Conservation (phyloP, 2,888 invertebrate genomes). For the Villa cingulata region DNA sequence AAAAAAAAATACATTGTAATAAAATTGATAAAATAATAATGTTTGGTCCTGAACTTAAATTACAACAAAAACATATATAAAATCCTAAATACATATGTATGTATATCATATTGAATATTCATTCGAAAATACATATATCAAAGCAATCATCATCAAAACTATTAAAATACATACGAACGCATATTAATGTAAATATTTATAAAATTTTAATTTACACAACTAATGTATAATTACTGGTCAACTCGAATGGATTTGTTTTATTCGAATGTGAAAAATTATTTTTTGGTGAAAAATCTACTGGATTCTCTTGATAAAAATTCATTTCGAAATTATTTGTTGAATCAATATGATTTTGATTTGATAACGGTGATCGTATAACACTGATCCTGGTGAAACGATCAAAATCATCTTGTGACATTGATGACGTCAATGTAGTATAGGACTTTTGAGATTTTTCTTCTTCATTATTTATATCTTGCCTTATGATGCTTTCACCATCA, state of each 20-base stretch:
- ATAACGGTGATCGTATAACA: slow-evolving; percentile 26
- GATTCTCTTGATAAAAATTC: slow-evolving; percentile 26
- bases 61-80: no score
- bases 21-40: no score
- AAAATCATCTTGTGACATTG: slow-evolving; percentile 24
- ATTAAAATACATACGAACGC: no score
- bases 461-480: not conserved
- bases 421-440: slow-evolving; percentile 23
- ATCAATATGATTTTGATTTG: slow-evolving; percentile 13
- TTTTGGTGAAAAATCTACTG: slow-evolving; percentile 35
- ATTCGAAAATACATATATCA: no score
- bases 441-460: slow-evolving; percentile 17
- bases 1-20: no score
- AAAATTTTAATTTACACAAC: slow-evolving; percentile 24
- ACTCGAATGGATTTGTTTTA: slow-evolving; percentile 33
- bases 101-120: no score
- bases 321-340: slow-evolving; percentile 15
- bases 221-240: slow-evolving; percentile 32
- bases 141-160: no score
- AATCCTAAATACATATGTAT: no score
- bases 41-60: no score
- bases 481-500: not conserved
- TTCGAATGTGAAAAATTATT: slow-evolving; percentile 34
- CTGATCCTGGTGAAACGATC: slow-evolving; percentile 29
- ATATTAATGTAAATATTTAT: no score